A percentile compares a stretch with the other conserved stretches of the same genome.
These are phyloP conservation scores for Drosophila tsacasi DNA, from an alignment of 1,140 invertebrate species.

Conservation along the genomic window DNA sequence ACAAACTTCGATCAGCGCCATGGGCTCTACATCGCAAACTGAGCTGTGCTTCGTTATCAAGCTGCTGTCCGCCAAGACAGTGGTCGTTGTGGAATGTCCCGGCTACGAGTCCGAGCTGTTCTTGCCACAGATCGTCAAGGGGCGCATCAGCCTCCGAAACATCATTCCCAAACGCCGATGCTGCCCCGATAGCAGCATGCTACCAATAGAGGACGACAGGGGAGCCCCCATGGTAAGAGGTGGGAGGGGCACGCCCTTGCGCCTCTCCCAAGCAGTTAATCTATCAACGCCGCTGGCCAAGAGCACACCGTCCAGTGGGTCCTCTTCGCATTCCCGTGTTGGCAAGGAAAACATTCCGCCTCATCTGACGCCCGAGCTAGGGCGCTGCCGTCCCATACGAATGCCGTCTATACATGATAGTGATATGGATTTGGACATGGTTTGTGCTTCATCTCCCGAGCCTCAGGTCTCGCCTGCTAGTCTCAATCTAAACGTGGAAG, in stretches of 20 bases:
- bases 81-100: conserved; percentile 62
- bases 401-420: background rate
- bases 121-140: conserved; percentile 68
- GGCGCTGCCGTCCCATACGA: conserved; percentile 14
- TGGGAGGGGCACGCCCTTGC: background rate
- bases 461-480: background rate
- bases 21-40: conserved; percentile 15
- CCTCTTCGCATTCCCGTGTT: background rate
- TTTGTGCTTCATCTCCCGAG: background rate
- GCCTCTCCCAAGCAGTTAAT: conserved; percentile 4
- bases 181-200: conserved; percentile 44
- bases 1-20: conserved; percentile 4
- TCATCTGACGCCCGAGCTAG: conserved; percentile 43
- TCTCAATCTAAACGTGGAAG: background rate
- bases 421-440: background rate
- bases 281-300: conserved; percentile 36
- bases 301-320: conserved; percentile 46
- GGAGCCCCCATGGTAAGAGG: background rate
- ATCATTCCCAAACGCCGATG: conserved; percentile 68
- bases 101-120: conserved; percentile 72
- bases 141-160: conserved; percentile 68
- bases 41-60: conserved; percentile 52
- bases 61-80: conserved; percentile 70
- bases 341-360: conserved; percentile 42
- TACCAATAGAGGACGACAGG: conserved; percentile 6